These are phyloP conservation scores for Palaemon carinicauda DNA, from an alignment of 1,140 invertebrate species.

Conservation along the genomic window DNA sequence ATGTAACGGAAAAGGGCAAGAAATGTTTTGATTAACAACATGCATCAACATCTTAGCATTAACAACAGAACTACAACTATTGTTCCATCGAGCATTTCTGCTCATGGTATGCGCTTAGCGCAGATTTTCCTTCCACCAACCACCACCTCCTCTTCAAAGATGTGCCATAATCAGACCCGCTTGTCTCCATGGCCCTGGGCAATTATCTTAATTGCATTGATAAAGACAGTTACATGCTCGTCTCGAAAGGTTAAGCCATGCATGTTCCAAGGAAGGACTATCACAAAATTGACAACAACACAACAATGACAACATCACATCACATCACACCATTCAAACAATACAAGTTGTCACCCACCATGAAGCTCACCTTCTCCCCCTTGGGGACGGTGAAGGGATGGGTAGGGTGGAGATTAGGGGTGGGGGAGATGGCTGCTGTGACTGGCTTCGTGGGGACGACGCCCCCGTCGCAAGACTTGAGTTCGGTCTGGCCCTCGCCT, in stretches of 20 bases:
- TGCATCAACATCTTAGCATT: too few relatives aligned
- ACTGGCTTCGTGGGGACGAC: constrained; percentile 51
- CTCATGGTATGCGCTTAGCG: too few relatives aligned
- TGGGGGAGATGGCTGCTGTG: constrained; percentile 49
- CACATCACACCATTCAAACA: not conserved
- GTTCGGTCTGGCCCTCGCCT: constrained; percentile 56
- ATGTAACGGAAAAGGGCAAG: too few relatives aligned
- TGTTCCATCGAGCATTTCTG: too few relatives aligned
- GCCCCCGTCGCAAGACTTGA: constrained; percentile 58
- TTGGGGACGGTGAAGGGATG: constrained; percentile 60
- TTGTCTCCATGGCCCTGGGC: too few relatives aligned
- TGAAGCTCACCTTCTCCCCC: constrained; percentile 69
- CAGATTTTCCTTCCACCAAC: too few relatives aligned
- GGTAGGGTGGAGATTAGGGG: constrained; percentile 37
- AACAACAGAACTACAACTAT: too few relatives aligned
- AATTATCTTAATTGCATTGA: too few relatives aligned
- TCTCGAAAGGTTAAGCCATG: not conserved
- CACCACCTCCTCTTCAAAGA: too few relatives aligned
- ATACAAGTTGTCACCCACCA: constrained; percentile 29
- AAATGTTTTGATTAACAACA: too few relatives aligned
- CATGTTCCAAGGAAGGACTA: not conserved
- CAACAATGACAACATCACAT: not conserved
- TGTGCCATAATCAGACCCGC: too few relatives aligned
- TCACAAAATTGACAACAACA: not conserved
- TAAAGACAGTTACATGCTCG: too few relatives aligned